Evolutionary conservation across 2,888 invertebrate genomes (phyloP).

Genomic region (Morpho deidamia): DNA sequence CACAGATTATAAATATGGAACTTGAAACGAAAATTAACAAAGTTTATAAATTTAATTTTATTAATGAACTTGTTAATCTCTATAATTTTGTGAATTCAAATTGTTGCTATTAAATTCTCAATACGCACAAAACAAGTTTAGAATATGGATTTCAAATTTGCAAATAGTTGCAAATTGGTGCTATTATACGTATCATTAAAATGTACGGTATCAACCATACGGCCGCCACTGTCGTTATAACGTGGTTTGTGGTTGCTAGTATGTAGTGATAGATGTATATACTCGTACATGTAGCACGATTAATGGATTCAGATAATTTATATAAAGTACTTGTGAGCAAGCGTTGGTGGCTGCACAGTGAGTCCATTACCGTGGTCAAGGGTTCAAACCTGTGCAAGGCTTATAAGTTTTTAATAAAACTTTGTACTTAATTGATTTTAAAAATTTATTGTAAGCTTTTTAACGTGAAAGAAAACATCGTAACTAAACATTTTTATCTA

Average conservation of each 20-base stretch:
- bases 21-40: no score
- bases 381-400: no score
- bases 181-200: constrained; percentile 26
- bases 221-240: constrained; percentile 17
- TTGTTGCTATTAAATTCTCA: constrained; percentile 15
- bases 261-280: constrained; percentile 11
- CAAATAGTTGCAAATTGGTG: constrained; percentile 25
- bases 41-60: no score
- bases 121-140: constrained; percentile 11
- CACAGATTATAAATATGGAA: no score
- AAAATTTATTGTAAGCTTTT: no score
- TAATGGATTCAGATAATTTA: background rate
- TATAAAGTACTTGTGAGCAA: background rate
- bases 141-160: constrained; percentile 24
- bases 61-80: background rate
- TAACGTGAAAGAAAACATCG: no score
- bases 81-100: constrained; percentile 13
- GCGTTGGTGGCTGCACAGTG: no score
- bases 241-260: constrained; percentile 19
- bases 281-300: background rate
- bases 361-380: no score
- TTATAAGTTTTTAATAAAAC: no score
- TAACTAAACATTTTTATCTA: no score
- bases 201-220: constrained; percentile 15
- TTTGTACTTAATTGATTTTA: no score